These are phyloP conservation scores for Thunnus albacares DNA, from an alignment of 2,797 vertebrate genomes.

Conservation along the genomic window DNA sequence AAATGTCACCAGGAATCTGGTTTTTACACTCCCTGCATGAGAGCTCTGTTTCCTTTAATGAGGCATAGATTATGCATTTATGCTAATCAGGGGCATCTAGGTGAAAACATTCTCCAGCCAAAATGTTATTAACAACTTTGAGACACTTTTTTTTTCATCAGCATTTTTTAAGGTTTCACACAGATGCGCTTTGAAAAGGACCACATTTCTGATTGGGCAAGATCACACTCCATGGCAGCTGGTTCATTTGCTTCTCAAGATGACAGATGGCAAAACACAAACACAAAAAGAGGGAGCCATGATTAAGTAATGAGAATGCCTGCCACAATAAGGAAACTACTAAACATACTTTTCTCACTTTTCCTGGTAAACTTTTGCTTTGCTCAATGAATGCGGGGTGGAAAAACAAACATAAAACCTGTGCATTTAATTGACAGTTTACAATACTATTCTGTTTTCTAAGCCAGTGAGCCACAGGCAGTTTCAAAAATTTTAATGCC, in stretches of 20 bases:
- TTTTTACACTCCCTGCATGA: constrained; percentile 46
- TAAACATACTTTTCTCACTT: constrained; percentile 74
- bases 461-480: background rate
- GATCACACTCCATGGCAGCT: constrained; percentile 88
- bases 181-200: constrained; percentile 87
- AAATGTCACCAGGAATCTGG: constrained; percentile 36
- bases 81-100: constrained; percentile 77
- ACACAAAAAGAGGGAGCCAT: constrained; percentile 86
- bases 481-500: constrained; percentile 36
- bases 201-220: constrained; percentile 87
- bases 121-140: constrained; percentile 85
- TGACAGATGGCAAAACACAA: constrained; percentile 90
- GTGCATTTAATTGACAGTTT: constrained; percentile 52
- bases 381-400: constrained; percentile 40
- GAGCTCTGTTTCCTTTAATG: constrained; percentile 58
- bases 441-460: constrained; percentile 28
- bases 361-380: constrained; percentile 71
- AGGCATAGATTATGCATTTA: constrained; percentile 72
- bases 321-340: constrained; percentile 81
- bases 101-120: constrained; percentile 79
- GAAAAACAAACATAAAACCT: constrained; percentile 50
- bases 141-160: constrained; percentile 75
- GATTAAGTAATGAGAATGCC: constrained; percentile 86
- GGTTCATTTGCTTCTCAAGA: constrained; percentile 88
- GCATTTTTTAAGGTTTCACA: constrained; percentile 83